Base-by-base conservation (phyloP, 2,888 invertebrate genomes). In the Erebia ligea region DNA sequence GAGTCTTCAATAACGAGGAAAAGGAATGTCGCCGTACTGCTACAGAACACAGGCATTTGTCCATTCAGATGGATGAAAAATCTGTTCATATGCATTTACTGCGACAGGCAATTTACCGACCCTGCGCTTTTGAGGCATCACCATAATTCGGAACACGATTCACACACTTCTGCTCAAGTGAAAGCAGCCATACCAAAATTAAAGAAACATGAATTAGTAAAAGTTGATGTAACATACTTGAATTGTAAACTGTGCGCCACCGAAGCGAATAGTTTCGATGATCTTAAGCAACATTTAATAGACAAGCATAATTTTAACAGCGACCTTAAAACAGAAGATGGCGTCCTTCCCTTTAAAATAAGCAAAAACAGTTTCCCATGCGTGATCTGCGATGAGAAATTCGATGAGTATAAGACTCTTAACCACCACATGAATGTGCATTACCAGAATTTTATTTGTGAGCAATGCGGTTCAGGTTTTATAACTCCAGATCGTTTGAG, bases 381-480 rank as follows among this genome's bases (percentile, higher is more conserved):
- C 75, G 86, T 82, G 0, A 62, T 91, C 0, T 93, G 93, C 69
- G 77, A 80, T 4, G 82, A 84, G 54, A 83, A 78, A 52, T 92
- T 82, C 67, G 81, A 83, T 0, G 90, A 91, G 52, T 93, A 86
- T 67, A 91, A 89, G 74, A 82, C 88, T 6, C 71, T 93, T 0
- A 91, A 91, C 45, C 88, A 91, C n/a, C 93, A 93, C 61, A 93
- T 93, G 92, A 93, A 93, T 67, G 76, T 86, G 0, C 93, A 93
- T 74, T 93, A 86, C 67, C 90, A 89, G 73, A 90, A 92, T 74
- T 92, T 87, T 66, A 91, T 93, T 50, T 93, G 93, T 67, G 92
- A 92, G 57, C 87, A 86, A 69, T 93, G 93, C 64, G 93, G 93
- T 0, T 77, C 86, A 0, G 92, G 92, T 1, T 93, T 93, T 48